These are phyloP conservation scores for Monodelphis domestica DNA, from an alignment of 2,797 vertebrate genomes.

Conservation along the genomic window DNA sequence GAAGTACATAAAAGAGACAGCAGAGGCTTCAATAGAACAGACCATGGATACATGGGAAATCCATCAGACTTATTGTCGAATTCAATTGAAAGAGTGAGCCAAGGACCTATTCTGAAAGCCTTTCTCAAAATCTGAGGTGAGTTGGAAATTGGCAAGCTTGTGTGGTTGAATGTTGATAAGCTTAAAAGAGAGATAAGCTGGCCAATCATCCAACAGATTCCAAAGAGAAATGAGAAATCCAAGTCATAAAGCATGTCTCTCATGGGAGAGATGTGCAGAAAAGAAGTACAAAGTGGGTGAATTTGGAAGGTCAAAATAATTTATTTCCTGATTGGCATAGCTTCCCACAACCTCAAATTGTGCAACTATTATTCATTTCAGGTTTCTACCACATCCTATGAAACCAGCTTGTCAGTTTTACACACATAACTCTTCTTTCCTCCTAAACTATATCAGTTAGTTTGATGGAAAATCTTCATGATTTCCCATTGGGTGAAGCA, in stretches of 20 bases:
- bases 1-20: not conserved
- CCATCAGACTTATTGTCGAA: not conserved
- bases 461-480: constrained; percentile 27
- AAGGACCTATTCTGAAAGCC: not conserved
- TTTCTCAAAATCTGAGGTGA: not conserved
- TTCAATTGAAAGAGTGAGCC: not conserved
- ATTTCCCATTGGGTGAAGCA: constrained; percentile 49
- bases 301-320: constrained; percentile 34
- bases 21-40: not conserved
- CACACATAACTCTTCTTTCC: not conserved
- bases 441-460: constrained; percentile 28
- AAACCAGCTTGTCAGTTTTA: constrained; percentile 15
- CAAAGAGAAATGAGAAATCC: not conserved
- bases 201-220: not conserved
- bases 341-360: constrained; percentile 15
- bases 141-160: not conserved
- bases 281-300: not conserved
- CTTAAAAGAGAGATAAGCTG: not conserved
- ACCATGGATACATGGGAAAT: not conserved
- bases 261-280: not conserved
- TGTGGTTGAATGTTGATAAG: not conserved
- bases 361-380: not conserved
- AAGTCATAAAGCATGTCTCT: constrained; percentile 13
- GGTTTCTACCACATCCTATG: not conserved
- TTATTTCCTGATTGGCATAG: not conserved